Percentiles rank a stretch among this genome's conserved stretches.
phyloP scores from a whole-genome alignment of 1,140 invertebrate species.

The Oryctes rhinoceros region DNA sequence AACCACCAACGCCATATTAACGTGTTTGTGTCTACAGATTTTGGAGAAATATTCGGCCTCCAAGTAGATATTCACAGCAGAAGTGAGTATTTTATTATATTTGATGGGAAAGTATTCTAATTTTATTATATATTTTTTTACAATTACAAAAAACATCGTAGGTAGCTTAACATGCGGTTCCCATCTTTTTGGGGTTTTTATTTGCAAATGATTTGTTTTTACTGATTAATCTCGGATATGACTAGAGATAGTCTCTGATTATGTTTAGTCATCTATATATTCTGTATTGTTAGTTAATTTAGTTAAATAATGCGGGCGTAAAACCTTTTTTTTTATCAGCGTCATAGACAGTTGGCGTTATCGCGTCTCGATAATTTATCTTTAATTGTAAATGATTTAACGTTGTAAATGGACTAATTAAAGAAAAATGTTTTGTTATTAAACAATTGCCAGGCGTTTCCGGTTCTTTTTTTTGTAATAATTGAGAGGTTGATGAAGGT shows the following conservation, averaged over 20 bases:
- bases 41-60: conserved; percentile 8
- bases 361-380: no score
- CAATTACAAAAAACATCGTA: not conserved
- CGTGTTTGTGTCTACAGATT: conserved; percentile 9
- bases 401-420: not conserved
- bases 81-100: conserved; percentile 16
- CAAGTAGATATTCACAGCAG: not conserved
- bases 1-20: conserved; percentile 25
- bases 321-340: no score
- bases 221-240: not conserved
- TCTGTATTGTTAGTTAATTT: no score
- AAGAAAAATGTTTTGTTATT: not conserved
- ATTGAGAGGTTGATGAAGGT: no score
- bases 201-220: not conserved
- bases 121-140: not conserved
- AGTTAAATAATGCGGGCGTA: no score
- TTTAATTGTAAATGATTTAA: not conserved
- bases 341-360: no score
- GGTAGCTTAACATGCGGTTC: not conserved
- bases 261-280: no score
- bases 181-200: not conserved
- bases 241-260: no score
- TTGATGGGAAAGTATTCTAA: not conserved
- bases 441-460: not conserved
- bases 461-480: no score